A percentile compares a stretch with the other conserved stretches of the same genome.
phyloP scores from a whole-genome alignment of 2,888 invertebrate species.

The Epiblema foenella region DNA sequence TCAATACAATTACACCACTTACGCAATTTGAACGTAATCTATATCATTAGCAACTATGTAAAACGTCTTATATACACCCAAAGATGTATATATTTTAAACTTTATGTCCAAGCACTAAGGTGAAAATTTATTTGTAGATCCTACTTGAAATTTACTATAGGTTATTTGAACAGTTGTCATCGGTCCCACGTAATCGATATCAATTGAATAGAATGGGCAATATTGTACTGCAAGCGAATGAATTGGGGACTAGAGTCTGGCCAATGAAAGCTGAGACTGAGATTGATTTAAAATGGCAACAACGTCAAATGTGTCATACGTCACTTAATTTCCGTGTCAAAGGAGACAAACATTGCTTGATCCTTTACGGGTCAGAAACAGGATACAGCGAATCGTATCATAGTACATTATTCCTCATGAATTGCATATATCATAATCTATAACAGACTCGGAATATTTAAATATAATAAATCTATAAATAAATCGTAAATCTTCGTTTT shows the following conservation, averaged over 20 bases:
- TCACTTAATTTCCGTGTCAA: no score
- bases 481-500: no score
- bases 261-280: no score
- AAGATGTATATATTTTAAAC: not conserved
- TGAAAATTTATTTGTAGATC: not conserved
- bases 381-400: no score
- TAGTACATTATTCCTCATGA: no score
- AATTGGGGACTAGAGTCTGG: not conserved
- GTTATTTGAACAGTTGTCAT: not conserved
- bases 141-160: not conserved
- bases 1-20: constrained; percentile 2
- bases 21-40: constrained; percentile 15
- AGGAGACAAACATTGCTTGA: no score
- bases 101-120: not conserved
- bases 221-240: constrained; percentile 27
- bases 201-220: constrained; percentile 45
- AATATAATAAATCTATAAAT: no score
- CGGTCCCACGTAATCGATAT: constrained; percentile 8
- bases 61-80: not conserved
- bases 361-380: no score
- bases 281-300: no score
- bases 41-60: not conserved
- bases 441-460: no score
- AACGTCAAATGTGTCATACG: no score
- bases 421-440: no score